phyloP scores from a whole-genome alignment of 2,113 vertebrate species.

The Empidonax traillii region DNA sequence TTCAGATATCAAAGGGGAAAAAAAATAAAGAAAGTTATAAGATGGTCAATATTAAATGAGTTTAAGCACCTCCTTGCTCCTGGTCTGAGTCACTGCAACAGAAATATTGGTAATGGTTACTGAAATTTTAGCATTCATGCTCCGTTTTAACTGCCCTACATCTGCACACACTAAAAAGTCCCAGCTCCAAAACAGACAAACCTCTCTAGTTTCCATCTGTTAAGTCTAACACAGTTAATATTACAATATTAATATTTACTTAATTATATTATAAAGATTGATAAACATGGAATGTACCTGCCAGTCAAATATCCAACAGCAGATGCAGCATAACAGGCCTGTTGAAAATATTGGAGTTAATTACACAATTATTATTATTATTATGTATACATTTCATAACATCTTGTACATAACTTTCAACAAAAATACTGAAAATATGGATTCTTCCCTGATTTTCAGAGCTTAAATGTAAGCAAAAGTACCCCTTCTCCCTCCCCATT shows the following conservation, averaged over 20 bases:
- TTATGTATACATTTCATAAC: background rate
- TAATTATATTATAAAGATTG: background rate
- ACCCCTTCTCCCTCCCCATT: background rate
- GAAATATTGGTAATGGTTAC: background rate
- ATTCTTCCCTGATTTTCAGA: background rate
- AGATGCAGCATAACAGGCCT: conserved; percentile 97
- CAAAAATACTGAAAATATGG: background rate
- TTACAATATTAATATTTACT: background rate
- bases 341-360: background rate
- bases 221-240: background rate
- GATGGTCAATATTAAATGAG: background rate
- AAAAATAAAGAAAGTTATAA: background rate
- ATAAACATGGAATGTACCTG: conserved; percentile 74
- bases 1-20: background rate
- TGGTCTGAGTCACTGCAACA: background rate
- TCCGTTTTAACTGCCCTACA: background rate
- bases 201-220: background rate
- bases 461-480: background rate
- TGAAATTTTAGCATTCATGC: background rate
- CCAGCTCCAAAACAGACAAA: background rate
- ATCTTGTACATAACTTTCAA: background rate
- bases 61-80: background rate
- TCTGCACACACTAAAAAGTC: background rate
- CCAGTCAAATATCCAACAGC: conserved; percentile 92
- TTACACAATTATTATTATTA: background rate